phyloP scores from a whole-genome alignment of 2,797 vertebrate genomes.

The Gymnothorax javanicus region DNA sequence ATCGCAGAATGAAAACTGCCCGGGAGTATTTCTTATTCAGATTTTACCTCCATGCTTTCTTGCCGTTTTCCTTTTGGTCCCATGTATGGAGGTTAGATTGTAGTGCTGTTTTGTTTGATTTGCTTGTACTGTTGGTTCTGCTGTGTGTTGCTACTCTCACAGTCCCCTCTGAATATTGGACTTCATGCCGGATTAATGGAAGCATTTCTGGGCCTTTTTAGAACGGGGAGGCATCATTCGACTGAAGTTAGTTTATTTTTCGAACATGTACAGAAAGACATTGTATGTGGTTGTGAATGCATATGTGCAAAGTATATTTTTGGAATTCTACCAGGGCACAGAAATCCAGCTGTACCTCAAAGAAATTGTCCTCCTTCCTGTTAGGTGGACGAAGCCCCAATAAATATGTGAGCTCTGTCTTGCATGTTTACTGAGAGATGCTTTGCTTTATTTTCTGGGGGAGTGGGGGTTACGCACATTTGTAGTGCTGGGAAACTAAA shows the following conservation, averaged over 20 bases:
- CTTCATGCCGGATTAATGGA: neutral
- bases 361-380: neutral
- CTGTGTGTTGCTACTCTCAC: neutral
- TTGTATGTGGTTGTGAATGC: conserved; percentile 76
- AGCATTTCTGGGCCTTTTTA: conserved; percentile 19
- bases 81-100: neutral
- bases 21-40: neutral
- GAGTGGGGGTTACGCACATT: neutral
- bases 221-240: conserved; percentile 47
- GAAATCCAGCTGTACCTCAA: neutral
- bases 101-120: neutral
- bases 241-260: conserved; percentile 19
- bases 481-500: neutral
- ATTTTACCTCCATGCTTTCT: neutral
- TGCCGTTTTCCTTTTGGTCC: neutral
- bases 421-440: conserved; percentile 5
- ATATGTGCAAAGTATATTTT: conserved; percentile 60
- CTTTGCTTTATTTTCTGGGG: neutral
- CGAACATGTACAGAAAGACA: conserved; percentile 20
- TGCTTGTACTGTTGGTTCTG: conserved; percentile 3
- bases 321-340: conserved; percentile 15
- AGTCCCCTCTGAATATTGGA: neutral
- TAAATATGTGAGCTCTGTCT: conserved; percentile 12
- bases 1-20: neutral
- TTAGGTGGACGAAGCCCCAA: neutral